Percentiles rank a stretch among this genome's conserved stretches.
phyloP scores from a whole-genome alignment of 2,797 vertebrate species.

The Selene dorsalis region DNA sequence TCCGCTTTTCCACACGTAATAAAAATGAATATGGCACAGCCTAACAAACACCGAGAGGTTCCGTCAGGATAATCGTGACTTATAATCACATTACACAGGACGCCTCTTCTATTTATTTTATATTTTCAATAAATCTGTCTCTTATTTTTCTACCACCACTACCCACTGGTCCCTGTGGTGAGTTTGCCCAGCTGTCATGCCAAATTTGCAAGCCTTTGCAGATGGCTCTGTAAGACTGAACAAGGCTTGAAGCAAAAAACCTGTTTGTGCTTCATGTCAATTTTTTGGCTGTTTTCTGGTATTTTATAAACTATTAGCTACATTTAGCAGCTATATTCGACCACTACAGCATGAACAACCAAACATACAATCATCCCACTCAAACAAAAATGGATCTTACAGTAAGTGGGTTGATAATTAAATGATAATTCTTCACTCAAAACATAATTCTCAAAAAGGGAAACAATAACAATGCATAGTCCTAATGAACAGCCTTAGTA shows the following conservation, averaged over 20 bases:
- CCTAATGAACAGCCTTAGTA: slow-evolving; percentile 17
- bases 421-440: slow-evolving; percentile 4
- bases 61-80: neutral
- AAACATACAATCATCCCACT: neutral
- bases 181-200: slow-evolving; percentile 26
- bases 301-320: slow-evolving; percentile 1
- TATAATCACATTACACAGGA: neutral
- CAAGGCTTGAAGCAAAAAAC: slow-evolving; percentile 30
- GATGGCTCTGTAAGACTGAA: slow-evolving; percentile 38
- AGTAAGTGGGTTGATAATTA: neutral
- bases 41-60: neutral
- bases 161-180: slow-evolving; percentile 18
- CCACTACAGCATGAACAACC: neutral
- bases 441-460: slow-evolving; percentile 2
- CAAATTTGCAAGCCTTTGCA: slow-evolving; percentile 34
- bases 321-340: neutral
- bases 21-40: neutral
- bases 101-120: neutral
- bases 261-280: slow-evolving; percentile 6
- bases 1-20: neutral
- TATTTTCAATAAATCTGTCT: neutral
- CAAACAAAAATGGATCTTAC: neutral
- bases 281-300: neutral
- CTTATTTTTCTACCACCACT: slow-evolving; percentile 24
- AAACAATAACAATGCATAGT: neutral